These are phyloP conservation scores for Anthonomus grandis DNA, from an alignment of 1,140 invertebrate genomes.

Conservation along the genomic window DNA sequence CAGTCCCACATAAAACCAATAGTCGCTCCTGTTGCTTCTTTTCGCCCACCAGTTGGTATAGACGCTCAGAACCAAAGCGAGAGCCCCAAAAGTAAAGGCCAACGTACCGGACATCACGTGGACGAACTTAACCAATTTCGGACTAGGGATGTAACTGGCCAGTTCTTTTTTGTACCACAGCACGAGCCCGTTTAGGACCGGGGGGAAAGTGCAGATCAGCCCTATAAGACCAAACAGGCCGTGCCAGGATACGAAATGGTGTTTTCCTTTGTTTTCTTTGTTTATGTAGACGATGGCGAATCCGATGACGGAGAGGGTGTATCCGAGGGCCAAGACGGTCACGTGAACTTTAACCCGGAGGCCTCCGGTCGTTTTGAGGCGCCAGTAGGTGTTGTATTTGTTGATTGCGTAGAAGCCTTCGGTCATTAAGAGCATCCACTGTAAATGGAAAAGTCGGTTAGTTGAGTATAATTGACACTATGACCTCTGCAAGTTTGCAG, in stretches of 20 bases:
- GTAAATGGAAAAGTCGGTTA: conserved; percentile 21
- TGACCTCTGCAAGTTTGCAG: no score
- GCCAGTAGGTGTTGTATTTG: conserved; percentile 33
- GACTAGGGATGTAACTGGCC: conserved; percentile 18
- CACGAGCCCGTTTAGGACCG: conserved; percentile 28
- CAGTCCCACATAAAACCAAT: conserved; percentile 29
- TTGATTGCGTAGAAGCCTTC: conserved; percentile 36
- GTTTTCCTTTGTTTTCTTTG: conserved; percentile 33
- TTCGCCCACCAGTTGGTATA: conserved; percentile 39
- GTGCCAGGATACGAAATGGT: conserved; percentile 37
- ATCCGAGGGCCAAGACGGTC: conserved; percentile 22
- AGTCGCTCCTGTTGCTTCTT: conserved; percentile 23
- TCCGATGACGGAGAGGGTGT: conserved; percentile 24
- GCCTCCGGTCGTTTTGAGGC: conserved; percentile 20
- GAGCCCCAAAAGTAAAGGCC: conserved; percentile 34
- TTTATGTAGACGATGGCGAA: conserved; percentile 33
- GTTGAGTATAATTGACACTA: neutral
- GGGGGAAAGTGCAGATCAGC: conserved; percentile 25
- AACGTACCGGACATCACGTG: conserved; percentile 31
- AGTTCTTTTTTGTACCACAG: conserved; percentile 34
- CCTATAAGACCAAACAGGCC: conserved; percentile 34
- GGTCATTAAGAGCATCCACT: conserved; percentile 40
- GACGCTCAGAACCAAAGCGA: conserved; percentile 36
- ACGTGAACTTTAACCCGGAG: conserved; percentile 29
- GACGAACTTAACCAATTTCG: conserved; percentile 32